Base-by-base conservation (phyloP, 2,888 invertebrate genomes). In the Chrysolina haemoptera region DNA sequence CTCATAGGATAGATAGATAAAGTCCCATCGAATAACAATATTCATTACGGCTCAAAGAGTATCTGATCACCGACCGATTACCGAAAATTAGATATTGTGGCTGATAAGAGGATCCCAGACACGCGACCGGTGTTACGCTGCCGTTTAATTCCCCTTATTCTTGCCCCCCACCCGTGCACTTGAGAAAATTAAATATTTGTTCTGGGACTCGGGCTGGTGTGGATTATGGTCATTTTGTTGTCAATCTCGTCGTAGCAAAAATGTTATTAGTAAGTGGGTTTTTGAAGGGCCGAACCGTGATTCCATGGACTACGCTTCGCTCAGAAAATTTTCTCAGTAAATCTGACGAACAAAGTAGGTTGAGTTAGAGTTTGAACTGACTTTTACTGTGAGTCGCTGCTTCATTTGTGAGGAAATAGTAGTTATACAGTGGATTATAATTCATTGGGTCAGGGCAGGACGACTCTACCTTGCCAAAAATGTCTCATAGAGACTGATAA, bases 101-200 rank as follows among this genome's bases (percentile, higher is more conserved):
- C 68, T 64, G 81, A 81, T 81, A 81, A 80, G 78, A 70, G 80
- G 79, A 78, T 81, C 62, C 59, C 16, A 48, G 70, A 64, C 81
- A 80, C 81, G 75, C 78, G 81, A 59, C 76, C 53, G 71, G 71
- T 41, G 71, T 72, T 68, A 66, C 53, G 71, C 74, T 63, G 71
- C 74, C 66, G 62, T 65, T 74, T 73, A 73, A 46, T 46, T 46
- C 14, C 14, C 46, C 46, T 71, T 65, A 73, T 76, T 70, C 75
- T 67, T 71, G 46, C 43, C 66, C 73, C 71, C 70, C 50, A 68
- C 65, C 65, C 63, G 65, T 59, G 75, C 68, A 76, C 77, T 74
- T 79, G 78, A 78, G 78, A 80, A 79, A 80, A 80, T 80, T 78
- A 79, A 74, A 77, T 76, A 77, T 78, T 77, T 73, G 72, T 66